Percentiles rank a stretch among this genome's conserved stretches.
Conservation (phyloP, 2,888 invertebrate species). For the Coelinius sp. region DNA sequence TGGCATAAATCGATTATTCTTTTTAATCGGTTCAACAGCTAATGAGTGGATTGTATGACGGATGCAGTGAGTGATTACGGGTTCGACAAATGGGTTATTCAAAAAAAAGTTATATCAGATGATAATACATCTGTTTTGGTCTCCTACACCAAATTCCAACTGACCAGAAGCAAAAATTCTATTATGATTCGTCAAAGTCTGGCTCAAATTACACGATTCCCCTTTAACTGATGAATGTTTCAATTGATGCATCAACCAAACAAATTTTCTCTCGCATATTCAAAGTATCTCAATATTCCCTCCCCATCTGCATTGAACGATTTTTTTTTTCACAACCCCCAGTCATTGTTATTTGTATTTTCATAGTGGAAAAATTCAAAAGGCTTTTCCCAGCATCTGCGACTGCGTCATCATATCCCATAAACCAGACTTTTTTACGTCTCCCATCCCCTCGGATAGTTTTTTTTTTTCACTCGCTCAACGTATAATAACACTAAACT, state of each 20-base stretch:
- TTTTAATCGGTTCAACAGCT: not conserved
- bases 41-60: not conserved
- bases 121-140: too few species aligned
- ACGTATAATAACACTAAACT: constrained; percentile 6
- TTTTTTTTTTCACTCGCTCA: not conserved
- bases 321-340: not conserved
- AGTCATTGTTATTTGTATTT: not conserved
- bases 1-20: not conserved
- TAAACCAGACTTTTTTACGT: not conserved
- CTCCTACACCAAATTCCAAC: too few species aligned
- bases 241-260: not conserved
- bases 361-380: not conserved
- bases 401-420: not conserved
- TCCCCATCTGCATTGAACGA: not conserved
- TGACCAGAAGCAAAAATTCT: too few species aligned
- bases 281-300: not conserved
- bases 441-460: not conserved
- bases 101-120: too few species aligned
- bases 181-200: not conserved
- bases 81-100: not conserved
- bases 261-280: not conserved
- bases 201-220: not conserved
- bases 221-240: not conserved
- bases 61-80: not conserved
- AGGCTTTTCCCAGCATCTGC: not conserved